Evolutionary conservation across 1,140 invertebrate genomes (phyloP).

Genomic region (Helicoverpa zea): DNA sequence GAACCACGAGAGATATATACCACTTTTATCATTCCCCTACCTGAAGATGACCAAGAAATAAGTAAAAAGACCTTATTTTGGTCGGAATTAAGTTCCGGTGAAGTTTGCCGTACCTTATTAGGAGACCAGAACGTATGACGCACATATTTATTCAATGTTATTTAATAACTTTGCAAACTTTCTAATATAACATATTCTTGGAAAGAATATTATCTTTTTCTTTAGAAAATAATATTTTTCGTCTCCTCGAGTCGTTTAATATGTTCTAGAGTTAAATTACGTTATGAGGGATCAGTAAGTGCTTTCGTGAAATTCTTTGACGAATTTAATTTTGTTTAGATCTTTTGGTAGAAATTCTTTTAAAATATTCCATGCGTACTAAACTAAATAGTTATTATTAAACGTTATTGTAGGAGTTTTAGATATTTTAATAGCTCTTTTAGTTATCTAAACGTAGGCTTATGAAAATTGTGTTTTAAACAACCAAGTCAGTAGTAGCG

Average conservation of each 20-base stretch:
- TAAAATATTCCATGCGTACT: neutral
- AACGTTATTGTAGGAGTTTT: neutral
- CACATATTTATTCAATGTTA: constrained; percentile 47
- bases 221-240: constrained; percentile 15
- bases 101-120: constrained; percentile 38
- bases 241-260: constrained; percentile 1
- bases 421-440: neutral
- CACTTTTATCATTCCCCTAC: constrained; percentile 50
- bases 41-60: constrained; percentile 54
- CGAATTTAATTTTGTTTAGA: constrained; percentile 19
- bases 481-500: too few species aligned
- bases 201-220: constrained; percentile 16
- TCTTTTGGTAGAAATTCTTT: constrained; percentile 13
- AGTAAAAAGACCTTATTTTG: constrained; percentile 46
- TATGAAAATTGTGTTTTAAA: too few species aligned
- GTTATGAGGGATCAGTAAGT: constrained; percentile 15
- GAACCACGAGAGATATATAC: constrained; percentile 55
- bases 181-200: constrained; percentile 32
- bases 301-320: constrained; percentile 28
- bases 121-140: constrained; percentile 36
- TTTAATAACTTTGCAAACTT: constrained; percentile 42
- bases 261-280: constrained; percentile 32
- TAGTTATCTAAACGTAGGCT: too few species aligned
- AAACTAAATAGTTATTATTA: neutral
- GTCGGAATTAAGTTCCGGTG: constrained; percentile 50